Evolutionary conservation across 1,140 invertebrate species (phyloP).

Genomic region (Probaryconus sp.): DNA sequence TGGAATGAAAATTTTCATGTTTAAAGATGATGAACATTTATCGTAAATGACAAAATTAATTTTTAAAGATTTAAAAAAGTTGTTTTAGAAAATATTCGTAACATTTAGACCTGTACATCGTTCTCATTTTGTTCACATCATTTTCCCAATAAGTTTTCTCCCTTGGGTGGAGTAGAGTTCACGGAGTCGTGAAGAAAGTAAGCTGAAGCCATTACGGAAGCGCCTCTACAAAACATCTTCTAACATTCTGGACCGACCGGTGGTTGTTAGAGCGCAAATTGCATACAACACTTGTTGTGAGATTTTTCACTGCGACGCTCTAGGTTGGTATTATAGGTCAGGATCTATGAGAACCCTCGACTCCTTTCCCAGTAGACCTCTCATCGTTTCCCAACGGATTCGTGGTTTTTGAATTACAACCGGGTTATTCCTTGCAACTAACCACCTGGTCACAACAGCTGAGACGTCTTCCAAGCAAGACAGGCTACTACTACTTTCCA

Average conservation of each 20-base stretch:
- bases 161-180: neutral
- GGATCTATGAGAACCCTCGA: neutral
- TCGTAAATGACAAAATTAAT: too few species aligned
- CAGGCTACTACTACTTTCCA: conserved; percentile 14
- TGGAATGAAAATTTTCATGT: too few species aligned
- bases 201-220: conserved; percentile 15
- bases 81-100: too few species aligned
- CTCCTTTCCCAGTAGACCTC: conserved; percentile 4
- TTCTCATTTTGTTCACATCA: neutral
- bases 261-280: conserved; percentile 18
- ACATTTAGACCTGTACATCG: too few species aligned
- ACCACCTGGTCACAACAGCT: conserved; percentile 18
- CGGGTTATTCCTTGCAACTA: conserved; percentile 9
- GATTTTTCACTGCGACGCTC: conserved; percentile 3
- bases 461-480: conserved; percentile 8
- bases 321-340: conserved; percentile 7
- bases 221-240: conserved; percentile 18
- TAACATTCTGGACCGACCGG: neutral
- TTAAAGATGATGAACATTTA: too few species aligned
- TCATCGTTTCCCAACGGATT: conserved; percentile 13
- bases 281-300: conserved; percentile 13
- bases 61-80: too few species aligned
- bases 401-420: conserved; percentile 23
- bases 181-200: conserved; percentile 8
- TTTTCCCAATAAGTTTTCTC: neutral